Percentiles rank a stretch among this genome's conserved stretches.
phyloP scores from a whole-genome alignment of 2,113 vertebrate species.

The Pterocles gutturalis region DNA sequence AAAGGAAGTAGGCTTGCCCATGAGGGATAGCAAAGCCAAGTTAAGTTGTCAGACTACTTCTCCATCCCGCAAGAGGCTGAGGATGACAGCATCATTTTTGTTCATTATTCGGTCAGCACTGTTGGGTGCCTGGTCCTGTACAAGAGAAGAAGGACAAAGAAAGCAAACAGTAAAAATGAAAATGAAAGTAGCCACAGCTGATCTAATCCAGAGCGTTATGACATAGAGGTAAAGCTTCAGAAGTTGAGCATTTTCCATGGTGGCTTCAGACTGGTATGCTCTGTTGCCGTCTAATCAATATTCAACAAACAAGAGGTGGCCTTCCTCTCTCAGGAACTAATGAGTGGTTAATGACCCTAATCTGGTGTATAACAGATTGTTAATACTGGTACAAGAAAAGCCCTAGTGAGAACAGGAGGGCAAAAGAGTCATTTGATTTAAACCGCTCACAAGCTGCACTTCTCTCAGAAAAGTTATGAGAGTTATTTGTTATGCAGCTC shows the following conservation, averaged over 20 bases:
- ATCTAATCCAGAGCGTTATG: not conserved
- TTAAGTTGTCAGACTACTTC: slow-evolving; percentile 34
- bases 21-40: slow-evolving; percentile 53
- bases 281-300: slow-evolving; percentile 40
- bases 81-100: not conserved
- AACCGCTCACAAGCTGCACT: not conserved
- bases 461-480: not conserved
- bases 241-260: not conserved
- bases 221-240: not conserved
- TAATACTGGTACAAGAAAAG: slow-evolving; percentile 1
- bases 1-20: not conserved
- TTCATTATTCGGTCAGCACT: not conserved
- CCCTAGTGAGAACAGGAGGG: slow-evolving; percentile 37
- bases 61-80: not conserved
- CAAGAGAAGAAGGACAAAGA: not conserved
- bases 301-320: slow-evolving; percentile 25
- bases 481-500: slow-evolving; percentile 30
- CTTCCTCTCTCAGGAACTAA: slow-evolving; percentile 18
- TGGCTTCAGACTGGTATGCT: not conserved
- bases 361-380: slow-evolving; percentile 35
- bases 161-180: not conserved
- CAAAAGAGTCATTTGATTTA: slow-evolving; percentile 12
- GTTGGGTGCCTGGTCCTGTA: not conserved
- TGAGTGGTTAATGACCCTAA: slow-evolving; percentile 22
- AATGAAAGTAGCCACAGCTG: not conserved